A percentile compares a stretch with the other conserved stretches of the same genome.
These are phyloP conservation scores for Esperia sulphurella DNA, from an alignment of 2,888 invertebrate species.

Conservation along the genomic window DNA sequence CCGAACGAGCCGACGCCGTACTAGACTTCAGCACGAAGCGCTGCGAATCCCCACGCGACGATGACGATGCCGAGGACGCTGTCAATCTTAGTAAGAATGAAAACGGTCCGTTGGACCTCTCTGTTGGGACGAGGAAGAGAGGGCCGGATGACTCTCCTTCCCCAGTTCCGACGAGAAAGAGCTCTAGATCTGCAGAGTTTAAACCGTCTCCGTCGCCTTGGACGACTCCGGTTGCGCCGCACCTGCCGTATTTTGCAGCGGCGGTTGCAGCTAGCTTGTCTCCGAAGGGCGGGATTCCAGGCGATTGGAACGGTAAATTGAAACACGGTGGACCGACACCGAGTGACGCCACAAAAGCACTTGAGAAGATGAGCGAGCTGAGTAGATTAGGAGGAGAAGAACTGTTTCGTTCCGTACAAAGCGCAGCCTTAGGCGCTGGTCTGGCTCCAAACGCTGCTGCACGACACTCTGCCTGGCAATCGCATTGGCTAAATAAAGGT, in stretches of 20 bases:
- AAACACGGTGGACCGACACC: slow-evolving; percentile 84
- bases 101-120: slow-evolving; percentile 88
- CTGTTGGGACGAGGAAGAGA: slow-evolving; percentile 86
- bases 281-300: slow-evolving; percentile 82
- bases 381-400: slow-evolving; percentile 91
- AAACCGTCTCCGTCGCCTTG: slow-evolving; percentile 87
- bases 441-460: slow-evolving; percentile 80
- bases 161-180: slow-evolving; percentile 82
- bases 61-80: slow-evolving; percentile 82
- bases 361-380: slow-evolving; percentile 94
- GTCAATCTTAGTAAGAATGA: slow-evolving; percentile 86
- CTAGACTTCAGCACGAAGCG: slow-evolving; percentile 91
- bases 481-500: slow-evolving; percentile 98
- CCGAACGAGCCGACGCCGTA: slow-evolving; percentile 82
- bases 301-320: slow-evolving; percentile 89
- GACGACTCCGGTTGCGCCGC: slow-evolving; percentile 88
- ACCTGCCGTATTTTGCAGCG: slow-evolving; percentile 89
- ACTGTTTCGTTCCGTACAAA: slow-evolving; percentile 82
- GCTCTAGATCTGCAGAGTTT: slow-evolving; percentile 82
- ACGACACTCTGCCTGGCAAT: slow-evolving; percentile 96
- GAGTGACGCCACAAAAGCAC: slow-evolving; percentile 91
- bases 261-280: slow-evolving; percentile 88
- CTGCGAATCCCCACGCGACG: slow-evolving; percentile 62
- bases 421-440: slow-evolving; percentile 70
- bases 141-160: slow-evolving; percentile 81